A percentile compares a stretch with the other conserved stretches of the same genome.
Conservation (phyloP, 2,113 vertebrate genomes). For the Aplodontia rufa region DNA sequence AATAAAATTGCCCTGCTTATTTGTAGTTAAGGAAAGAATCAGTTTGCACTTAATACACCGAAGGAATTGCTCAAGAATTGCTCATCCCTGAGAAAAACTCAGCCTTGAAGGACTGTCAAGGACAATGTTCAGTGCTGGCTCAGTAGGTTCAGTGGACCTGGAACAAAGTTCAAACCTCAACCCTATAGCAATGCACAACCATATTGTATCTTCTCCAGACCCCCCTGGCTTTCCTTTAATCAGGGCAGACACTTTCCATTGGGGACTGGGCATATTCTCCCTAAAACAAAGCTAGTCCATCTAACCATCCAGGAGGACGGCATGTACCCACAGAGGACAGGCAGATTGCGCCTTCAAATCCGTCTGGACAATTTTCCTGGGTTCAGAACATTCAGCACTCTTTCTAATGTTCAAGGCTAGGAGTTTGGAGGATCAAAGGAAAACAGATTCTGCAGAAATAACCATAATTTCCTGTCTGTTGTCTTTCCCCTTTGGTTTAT, state of each 20-base stretch:
- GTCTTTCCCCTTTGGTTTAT: not conserved
- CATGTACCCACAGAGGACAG: not conserved
- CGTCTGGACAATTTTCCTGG: not conserved
- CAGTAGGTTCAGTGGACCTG: constrained; percentile 39
- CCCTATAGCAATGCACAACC: not conserved
- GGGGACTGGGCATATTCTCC: not conserved
- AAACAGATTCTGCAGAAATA: not conserved
- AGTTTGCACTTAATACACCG: not conserved
- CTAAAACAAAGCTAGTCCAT: not conserved
- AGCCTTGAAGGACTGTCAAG: constrained; percentile 66
- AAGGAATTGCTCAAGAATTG: constrained; percentile 59
- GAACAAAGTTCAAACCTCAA: constrained; percentile 66
- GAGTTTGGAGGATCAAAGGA: not conserved
- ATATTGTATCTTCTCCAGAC: constrained; percentile 15
- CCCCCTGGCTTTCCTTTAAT: constrained; percentile 44
- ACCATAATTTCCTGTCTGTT: not conserved
- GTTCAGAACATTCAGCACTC: not conserved
- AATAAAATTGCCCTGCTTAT: constrained; percentile 59
- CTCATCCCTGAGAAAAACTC: constrained; percentile 23
- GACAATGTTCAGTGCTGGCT: constrained; percentile 53
- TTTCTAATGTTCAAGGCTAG: not conserved
- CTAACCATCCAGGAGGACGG: no score
- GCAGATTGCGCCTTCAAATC: not conserved
- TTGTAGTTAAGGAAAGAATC: constrained; percentile 51
- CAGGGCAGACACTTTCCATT: not conserved